Base-by-base conservation (phyloP, 2,888 invertebrate species). In the Mesochorus sp. region DNA sequence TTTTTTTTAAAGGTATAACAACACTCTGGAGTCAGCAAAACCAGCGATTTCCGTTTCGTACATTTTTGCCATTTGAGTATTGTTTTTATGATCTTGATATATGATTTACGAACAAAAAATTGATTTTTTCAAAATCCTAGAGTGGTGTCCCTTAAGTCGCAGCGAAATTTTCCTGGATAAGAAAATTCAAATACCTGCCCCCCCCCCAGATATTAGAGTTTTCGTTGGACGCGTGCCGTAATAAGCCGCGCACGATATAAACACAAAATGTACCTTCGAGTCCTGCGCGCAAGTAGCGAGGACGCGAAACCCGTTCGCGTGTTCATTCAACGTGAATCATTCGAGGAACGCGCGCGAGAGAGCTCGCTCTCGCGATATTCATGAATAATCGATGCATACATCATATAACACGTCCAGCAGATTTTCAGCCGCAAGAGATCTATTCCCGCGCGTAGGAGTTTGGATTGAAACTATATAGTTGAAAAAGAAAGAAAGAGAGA, bases 241-340 rank as follows among this genome's bases (percentile, higher is more conserved):
- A 59, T 26, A 17, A 26, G 34, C 12, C 14, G 49, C 42, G 17
- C n/a, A n/a, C n/a, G n/a, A n/a, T n/a, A 42, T 12, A 42, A 42
- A 42, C 17, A 17, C 42, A 42, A 14, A n/a, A 3, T 4, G 6
- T 17, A 17, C 42, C 17, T 42, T 3, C 5, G 4, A 42, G 17
- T 4, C 4, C n/a, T n/a, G n/a, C 6, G 1, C 42, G 17, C 5
- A n/a, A 42, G 14, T 42, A 21, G 51, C 51, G 39, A 37, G 44
- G 34, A 64, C 59, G 61, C 51, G n/a, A 80, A 76, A 79, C 80
- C 76, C 76, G 79, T 81, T 81, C 67, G 81, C 80, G 75, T 81
- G 80, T 80, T 80, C 76, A 80, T 80, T 78, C 68, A 73, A 61
- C 75, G 75, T 81, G 80, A 81, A 81, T 81, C 80, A 81, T 81